A percentile compares a stretch with the other conserved stretches of the same genome.
Conservation (phyloP, 2,797 vertebrate genomes). For the Characodon lateralis region DNA sequence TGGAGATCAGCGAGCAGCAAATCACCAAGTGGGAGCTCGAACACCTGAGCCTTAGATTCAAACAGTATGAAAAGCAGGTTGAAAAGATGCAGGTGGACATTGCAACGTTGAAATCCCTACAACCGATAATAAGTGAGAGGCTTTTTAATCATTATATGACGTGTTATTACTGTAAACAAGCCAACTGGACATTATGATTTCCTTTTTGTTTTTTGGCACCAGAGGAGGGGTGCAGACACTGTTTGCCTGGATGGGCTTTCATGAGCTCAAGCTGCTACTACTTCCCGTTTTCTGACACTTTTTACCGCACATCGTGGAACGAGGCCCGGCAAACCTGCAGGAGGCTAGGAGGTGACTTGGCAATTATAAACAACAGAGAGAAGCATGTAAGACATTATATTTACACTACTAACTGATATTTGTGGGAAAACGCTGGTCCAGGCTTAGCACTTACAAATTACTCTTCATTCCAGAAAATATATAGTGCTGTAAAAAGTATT, state of each 20-base stretch:
- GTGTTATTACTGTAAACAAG: not conserved
- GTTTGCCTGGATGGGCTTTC: conserved; percentile 69
- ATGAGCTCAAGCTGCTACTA: conserved; percentile 63
- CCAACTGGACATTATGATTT: not conserved
- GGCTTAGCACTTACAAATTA: not conserved
- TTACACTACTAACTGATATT: not conserved
- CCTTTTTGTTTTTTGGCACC: conserved; percentile 20
- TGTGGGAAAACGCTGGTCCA: not conserved
- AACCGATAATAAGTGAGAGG: conserved; percentile 60
- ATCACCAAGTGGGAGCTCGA: conserved; percentile 58
- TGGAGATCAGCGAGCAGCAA: conserved; percentile 22
- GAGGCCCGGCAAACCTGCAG: conserved; percentile 62
- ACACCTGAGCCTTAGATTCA: conserved; percentile 32
- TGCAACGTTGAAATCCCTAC: conserved; percentile 45
- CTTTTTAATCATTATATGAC: not conserved
- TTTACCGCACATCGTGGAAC: conserved; percentile 41
- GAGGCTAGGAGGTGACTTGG: conserved; percentile 57
- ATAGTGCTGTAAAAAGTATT: not conserved
- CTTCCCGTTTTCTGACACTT: conserved; percentile 38
- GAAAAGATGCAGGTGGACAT: conserved; percentile 36
- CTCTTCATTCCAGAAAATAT: not conserved
- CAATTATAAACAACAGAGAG: conserved; percentile 56
- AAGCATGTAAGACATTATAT: conserved; percentile 58
- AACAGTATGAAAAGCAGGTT: conserved; percentile 21
- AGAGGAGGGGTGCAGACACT: conserved; percentile 74